Evolutionary conservation across 1,140 invertebrate genomes (phyloP).

Genomic region (Melanaphis sacchari): DNA sequence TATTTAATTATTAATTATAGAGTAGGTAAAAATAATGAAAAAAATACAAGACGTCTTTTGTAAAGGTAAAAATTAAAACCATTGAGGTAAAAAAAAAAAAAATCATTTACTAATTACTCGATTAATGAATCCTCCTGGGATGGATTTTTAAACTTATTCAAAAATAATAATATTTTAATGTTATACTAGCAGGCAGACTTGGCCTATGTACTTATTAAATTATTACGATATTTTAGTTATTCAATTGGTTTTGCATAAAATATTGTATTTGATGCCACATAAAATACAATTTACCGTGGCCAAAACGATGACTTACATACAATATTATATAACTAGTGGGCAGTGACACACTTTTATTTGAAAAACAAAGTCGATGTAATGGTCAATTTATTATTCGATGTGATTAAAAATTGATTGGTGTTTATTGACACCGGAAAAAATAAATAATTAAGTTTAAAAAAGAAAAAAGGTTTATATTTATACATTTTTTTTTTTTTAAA

Average conservation of each 20-base stretch:
- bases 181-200: background rate
- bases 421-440: background rate
- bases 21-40: background rate
- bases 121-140: background rate
- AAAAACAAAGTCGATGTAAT: background rate
- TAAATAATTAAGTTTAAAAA: background rate
- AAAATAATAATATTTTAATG: background rate
- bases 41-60: background rate
- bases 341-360: background rate
- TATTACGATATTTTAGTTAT: background rate
- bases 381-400: background rate
- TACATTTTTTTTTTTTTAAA: background rate
- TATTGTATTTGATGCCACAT: no score
- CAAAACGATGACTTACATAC: no score
- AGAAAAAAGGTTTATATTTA: background rate
- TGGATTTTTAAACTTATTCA: background rate
- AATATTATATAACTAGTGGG: no score
- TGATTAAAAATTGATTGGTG: background rate
- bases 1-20: background rate
- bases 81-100: background rate
- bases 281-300: no score
- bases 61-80: no score
- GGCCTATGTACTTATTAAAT: background rate
- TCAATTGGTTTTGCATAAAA: background rate
- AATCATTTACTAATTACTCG: background rate